Base-by-base conservation (phyloP, 35 echinoderm and acorn worm genomes). In the Lytechinus variegatus region DNA sequence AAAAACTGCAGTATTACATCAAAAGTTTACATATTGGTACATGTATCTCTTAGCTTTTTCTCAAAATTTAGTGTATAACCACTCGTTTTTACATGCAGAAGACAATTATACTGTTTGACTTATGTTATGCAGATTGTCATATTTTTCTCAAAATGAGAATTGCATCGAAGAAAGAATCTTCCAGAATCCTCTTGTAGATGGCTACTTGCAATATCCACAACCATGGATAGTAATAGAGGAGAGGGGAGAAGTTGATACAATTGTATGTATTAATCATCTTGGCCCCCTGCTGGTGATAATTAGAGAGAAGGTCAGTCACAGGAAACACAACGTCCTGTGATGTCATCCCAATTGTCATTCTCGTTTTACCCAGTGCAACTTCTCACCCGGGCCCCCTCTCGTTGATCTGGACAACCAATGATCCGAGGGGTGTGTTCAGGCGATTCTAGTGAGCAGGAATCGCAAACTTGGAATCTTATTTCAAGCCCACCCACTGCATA, bases 281-380 rank as follows among this genome's bases (percentile, higher is more conserved):
- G 44, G 4, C 28, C 88, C 88, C 88, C 88, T 90, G 29, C 88
- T 90, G 88, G 88, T 54, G 88, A 90, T 90, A 54, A 90, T 90
- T 54, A 52, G 29, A 54, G 88, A 54, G 29, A 90, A 90, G 88
- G 88, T 90, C 88, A 90, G 88, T 13, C 88, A 54, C 52, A 90
- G 88, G 88, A 90, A 90, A 54, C 88, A 28, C 52, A 54, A 54
- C 88, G 11, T 90, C 88, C 88, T 90, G n/a, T 90, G 88, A 90
- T 90, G 88, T 90, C 88, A 90, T 54, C 10, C 88, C 88, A 90
- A 90, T 90, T 90, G 88, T 90, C 88, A 90, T 90, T 54, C 88
- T 52, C 10, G 52, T 90, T 90, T 90, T 79, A 79, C 66, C 66
- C 6, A 79, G 66, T 24, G 14, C 66, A 79, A 4, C 19, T 79